Evolutionary conservation across 2,888 invertebrate genomes (phyloP).

Genomic region (Pollenia angustigena): DNA sequence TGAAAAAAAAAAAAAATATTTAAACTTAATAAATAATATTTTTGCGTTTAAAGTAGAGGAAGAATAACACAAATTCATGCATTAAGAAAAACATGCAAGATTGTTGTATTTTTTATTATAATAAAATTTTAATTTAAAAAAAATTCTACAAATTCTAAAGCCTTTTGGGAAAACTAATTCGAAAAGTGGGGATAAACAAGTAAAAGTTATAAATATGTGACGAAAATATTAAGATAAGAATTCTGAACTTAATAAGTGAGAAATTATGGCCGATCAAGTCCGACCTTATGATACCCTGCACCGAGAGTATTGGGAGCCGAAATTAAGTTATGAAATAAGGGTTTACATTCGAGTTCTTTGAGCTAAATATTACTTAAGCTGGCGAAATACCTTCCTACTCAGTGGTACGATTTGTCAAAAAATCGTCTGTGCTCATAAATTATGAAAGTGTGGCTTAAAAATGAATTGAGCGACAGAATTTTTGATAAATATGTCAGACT

Average conservation of each 20-base stretch:
- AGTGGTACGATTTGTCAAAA: too few species aligned
- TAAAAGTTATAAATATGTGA: constrained; percentile 17
- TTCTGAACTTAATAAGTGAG: neutral
- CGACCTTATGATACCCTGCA: too few species aligned
- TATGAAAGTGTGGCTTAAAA: too few species aligned
- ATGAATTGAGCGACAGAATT: too few species aligned
- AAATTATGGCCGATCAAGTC: too few species aligned
- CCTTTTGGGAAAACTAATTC: constrained; percentile 4
- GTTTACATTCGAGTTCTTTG: too few species aligned
- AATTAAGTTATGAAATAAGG: too few species aligned
- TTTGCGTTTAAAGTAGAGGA: constrained; percentile 36
- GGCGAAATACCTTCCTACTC: too few species aligned
- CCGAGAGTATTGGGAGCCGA: too few species aligned
- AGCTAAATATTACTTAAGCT: too few species aligned
- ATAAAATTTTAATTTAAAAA: constrained; percentile 35
- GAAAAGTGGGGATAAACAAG: neutral
- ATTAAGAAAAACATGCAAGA: constrained; percentile 52
- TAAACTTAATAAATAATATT: constrained; percentile 4
- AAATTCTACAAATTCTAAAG: neutral
- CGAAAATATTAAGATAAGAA: constrained; percentile 10
- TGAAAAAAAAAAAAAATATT: constrained; percentile 2
- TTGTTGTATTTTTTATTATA: constrained; percentile 14
- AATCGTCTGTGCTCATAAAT: too few species aligned
- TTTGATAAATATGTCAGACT: too few species aligned
- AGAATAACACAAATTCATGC: constrained; percentile 44